A percentile compares a stretch with the other conserved stretches of the same genome.
Conservation (phyloP, 2,113 vertebrate genomes). For the Malurus elegans region DNA sequence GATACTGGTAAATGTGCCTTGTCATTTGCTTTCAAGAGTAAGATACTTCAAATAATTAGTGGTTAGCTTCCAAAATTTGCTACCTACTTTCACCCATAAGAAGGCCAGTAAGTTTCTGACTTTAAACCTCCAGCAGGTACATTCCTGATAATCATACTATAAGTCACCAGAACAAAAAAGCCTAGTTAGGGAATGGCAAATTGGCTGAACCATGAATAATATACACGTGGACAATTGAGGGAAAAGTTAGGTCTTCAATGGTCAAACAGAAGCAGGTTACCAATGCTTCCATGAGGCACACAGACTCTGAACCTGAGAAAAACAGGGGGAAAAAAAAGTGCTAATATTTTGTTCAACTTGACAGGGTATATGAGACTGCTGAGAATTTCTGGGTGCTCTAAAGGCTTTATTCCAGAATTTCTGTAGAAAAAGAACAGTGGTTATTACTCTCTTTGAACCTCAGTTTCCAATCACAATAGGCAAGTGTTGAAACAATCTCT, state of each 20-base stretch:
- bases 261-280: background rate
- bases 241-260: background rate
- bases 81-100: background rate
- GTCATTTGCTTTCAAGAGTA: conserved; percentile 11
- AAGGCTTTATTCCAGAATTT: background rate
- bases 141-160: background rate
- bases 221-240: background rate
- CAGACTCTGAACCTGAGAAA: background rate
- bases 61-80: background rate
- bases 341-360: background rate
- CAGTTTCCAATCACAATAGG: background rate
- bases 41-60: conserved; percentile 19
- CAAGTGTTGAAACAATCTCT: background rate
- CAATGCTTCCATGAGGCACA: background rate
- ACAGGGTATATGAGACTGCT: background rate
- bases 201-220: background rate
- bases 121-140: background rate
- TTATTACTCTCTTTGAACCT: background rate
- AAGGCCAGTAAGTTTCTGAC: background rate
- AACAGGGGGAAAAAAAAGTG: background rate
- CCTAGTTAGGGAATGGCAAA: background rate
- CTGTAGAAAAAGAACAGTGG: background rate
- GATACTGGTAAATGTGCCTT: background rate
- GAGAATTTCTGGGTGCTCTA: background rate
- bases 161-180: background rate